These are phyloP conservation scores for Leptatherina wallacei DNA, from an alignment of 2,797 vertebrate genomes.

Conservation along the genomic window DNA sequence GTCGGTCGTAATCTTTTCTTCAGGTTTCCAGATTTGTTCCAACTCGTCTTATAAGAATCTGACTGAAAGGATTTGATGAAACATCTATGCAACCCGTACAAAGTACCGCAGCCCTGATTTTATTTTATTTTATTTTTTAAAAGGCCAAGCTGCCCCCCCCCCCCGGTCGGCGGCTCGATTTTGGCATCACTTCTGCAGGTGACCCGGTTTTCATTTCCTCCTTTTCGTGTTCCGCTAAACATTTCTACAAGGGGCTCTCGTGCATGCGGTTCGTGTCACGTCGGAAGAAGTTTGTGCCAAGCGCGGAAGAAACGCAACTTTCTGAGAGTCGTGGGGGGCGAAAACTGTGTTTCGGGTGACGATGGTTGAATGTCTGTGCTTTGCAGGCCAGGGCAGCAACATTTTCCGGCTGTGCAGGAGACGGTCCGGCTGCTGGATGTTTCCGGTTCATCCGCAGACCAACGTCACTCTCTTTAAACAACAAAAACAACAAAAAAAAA, in stretches of 20 bases:
- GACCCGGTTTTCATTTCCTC: conserved; percentile 34
- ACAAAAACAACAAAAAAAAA: no score
- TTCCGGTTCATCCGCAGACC: conserved; percentile 41
- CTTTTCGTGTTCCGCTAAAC: conserved; percentile 56
- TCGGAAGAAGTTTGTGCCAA: conserved; percentile 50
- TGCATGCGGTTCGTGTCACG: conserved; percentile 61
- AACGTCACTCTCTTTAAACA: conserved; percentile 51
- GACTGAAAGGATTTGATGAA: conserved; percentile 54
- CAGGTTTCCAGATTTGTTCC: conserved; percentile 16
- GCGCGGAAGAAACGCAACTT: conserved; percentile 48
- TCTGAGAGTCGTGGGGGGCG: conserved; percentile 46
- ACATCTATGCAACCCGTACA: conserved; percentile 62
- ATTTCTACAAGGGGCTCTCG: conserved; percentile 68
- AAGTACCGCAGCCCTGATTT: conserved; percentile 49
- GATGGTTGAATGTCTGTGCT: conserved; percentile 74
- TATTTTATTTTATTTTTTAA: no score
- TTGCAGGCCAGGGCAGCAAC: conserved; percentile 68
- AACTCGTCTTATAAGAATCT: conserved; percentile 30
- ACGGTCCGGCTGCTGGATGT: conserved; percentile 56
- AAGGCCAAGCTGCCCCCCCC: conserved; percentile 26
- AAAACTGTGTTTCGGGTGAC: conserved; percentile 59
- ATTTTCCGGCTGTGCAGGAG: conserved; percentile 47
- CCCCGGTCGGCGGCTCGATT: no score
- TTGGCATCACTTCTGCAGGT: conserved; percentile 42
- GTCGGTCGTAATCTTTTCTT: conserved; percentile 52